A percentile compares a stretch with the other conserved stretches of the same genome.
These are phyloP conservation scores for Cheilosia scutellata DNA, from an alignment of 2,888 invertebrate species.

Conservation along the genomic window DNA sequence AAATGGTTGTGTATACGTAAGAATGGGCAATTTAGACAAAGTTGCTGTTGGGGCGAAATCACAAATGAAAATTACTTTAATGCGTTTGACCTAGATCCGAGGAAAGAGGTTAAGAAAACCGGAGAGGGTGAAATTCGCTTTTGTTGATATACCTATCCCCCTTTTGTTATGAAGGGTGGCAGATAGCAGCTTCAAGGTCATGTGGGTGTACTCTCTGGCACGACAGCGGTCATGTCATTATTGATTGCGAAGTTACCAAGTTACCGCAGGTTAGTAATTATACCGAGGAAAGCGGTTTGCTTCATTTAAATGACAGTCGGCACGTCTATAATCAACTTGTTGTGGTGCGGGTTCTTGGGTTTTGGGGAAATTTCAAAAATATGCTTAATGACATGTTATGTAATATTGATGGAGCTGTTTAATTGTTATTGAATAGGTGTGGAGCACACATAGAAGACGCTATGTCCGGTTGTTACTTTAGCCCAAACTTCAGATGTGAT, in stretches of 20 bases:
- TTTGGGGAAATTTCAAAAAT: neutral
- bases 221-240: conserved; percentile 5
- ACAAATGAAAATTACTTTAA: conserved; percentile 45
- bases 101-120: conserved; percentile 21
- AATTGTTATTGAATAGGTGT: no score
- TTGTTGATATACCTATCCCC: neutral
- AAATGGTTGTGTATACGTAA: neutral
- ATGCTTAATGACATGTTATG: no score
- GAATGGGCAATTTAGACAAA: neutral
- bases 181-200: neutral
- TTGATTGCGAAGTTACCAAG: conserved; percentile 37
- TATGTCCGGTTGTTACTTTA: no score
- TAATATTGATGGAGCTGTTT: no score
- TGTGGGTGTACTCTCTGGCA: neutral
- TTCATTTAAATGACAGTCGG: neutral
- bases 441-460: no score
- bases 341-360: neutral
- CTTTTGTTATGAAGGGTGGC: conserved; percentile 20
- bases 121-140: conserved; percentile 2
- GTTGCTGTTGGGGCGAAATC: conserved; percentile 11
- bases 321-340: neutral
- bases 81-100: conserved; percentile 52
- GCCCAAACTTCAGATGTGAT: no score
- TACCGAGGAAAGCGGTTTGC: conserved; percentile 6
- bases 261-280: conserved; percentile 39